phyloP scores from a whole-genome alignment of 1,140 invertebrate genomes.

The Globodera ellingtonae region DNA sequence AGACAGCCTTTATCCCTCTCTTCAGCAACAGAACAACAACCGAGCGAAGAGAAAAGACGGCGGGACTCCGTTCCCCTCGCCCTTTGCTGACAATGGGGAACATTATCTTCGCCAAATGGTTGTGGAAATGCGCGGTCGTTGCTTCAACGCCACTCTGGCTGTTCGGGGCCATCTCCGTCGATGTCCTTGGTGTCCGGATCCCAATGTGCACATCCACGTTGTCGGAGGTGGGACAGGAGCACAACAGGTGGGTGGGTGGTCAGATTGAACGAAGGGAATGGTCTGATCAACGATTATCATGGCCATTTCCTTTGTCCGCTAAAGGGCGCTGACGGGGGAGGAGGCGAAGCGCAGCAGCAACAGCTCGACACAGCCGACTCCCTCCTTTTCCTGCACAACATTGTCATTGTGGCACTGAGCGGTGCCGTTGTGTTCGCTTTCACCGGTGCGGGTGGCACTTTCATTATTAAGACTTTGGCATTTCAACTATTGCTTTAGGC shows the following conservation, averaged over 20 bases:
- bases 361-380: slow-evolving; percentile 15
- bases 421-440: slow-evolving; percentile 37
- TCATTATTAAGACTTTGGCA: not conserved
- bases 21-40: not conserved
- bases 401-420: slow-evolving; percentile 30
- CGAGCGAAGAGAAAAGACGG: not conserved
- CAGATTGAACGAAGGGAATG: not conserved
- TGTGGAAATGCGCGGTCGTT: slow-evolving; percentile 35
- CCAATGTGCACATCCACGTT: slow-evolving; percentile 40
- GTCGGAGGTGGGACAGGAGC: slow-evolving; percentile 14
- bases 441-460: slow-evolving; percentile 10
- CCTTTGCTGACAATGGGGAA: not conserved
- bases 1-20: not conserved
- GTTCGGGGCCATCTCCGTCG: slow-evolving; percentile 33
- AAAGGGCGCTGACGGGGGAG: not conserved
- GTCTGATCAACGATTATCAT: not conserved
- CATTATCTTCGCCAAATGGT: slow-evolving; percentile 27
- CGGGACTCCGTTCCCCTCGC: too few relatives aligned
- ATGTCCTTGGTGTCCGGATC: slow-evolving; percentile 46
- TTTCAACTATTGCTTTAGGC: slow-evolving; percentile 11
- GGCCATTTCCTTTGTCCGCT: not conserved
- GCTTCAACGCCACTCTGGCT: slow-evolving; percentile 42
- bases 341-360: slow-evolving; percentile 9
- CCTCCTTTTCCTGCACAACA: slow-evolving; percentile 35
- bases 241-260: slow-evolving; percentile 21